Conservation (phyloP, 2,797 vertebrate genomes). For the Momotus momota region DNA sequence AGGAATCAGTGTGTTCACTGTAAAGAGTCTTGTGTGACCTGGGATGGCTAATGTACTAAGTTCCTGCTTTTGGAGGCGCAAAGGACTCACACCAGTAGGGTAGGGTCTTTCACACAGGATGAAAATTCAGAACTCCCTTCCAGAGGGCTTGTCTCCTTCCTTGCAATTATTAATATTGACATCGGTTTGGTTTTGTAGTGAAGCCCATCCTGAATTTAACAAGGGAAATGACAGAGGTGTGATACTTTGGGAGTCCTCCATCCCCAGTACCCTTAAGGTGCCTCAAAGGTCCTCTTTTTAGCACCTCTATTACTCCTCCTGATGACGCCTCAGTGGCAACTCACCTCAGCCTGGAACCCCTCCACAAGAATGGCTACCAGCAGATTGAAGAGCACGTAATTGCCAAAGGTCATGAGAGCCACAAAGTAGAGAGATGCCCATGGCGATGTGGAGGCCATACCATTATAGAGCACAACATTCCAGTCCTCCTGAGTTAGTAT, state of each 20-base stretch:
- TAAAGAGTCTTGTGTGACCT: background rate
- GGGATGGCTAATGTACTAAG: rapidly evolving
- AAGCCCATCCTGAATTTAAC: background rate
- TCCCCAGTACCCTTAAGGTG: background rate
- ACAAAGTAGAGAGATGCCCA: constrained; percentile 98
- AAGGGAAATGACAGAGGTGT: background rate
- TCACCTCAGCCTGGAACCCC: constrained; percentile 98
- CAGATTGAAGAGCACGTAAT: constrained; percentile 98
- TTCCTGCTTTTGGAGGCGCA: background rate
- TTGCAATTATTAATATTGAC: background rate
- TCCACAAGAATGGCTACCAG: constrained; percentile 98
- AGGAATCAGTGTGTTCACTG: background rate
- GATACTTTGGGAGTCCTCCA: background rate
- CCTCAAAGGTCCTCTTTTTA: background rate
- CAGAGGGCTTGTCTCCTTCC: background rate
- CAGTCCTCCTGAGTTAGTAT: constrained; percentile 99
- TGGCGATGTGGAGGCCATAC: constrained; percentile 97
- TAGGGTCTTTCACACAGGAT: background rate
- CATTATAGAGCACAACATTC: constrained; percentile 98
- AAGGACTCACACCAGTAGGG: background rate
- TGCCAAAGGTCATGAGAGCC: constrained; percentile 98
- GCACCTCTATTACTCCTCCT: background rate
- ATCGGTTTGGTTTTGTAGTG: background rate
- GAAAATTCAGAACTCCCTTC: background rate
- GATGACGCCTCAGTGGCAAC: background rate